Evolutionary conservation across 2,888 invertebrate genomes (phyloP).

Genomic region (Hydraecia micacea): DNA sequence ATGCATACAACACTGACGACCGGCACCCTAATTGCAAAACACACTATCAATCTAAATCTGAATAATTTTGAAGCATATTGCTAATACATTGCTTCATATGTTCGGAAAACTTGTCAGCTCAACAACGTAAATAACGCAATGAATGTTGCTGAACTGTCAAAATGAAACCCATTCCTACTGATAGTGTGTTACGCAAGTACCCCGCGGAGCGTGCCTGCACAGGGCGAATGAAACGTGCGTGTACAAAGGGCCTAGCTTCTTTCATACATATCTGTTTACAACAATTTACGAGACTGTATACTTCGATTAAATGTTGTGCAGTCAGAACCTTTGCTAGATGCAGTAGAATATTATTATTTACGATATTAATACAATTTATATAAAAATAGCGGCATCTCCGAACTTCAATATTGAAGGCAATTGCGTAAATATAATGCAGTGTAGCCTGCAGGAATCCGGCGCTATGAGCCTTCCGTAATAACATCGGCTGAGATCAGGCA

Average conservation of each 20-base stretch:
- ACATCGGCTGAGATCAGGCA: background rate
- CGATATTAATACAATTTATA: background rate
- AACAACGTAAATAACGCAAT: too few species aligned
- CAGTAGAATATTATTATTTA: background rate
- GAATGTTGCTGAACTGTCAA: too few species aligned
- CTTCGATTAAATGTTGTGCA: background rate
- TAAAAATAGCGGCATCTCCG: background rate
- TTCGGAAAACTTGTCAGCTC: too few species aligned
- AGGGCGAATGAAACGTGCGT: too few species aligned
- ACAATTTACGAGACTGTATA: background rate
- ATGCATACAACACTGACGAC: too few species aligned
- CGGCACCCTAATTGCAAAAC: too few species aligned
- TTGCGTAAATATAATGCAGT: background rate
- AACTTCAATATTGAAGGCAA: background rate
- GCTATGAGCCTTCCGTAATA: slow-evolving; percentile 4
- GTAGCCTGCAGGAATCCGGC: background rate
- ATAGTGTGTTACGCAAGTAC: too few species aligned
- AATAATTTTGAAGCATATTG: too few species aligned
- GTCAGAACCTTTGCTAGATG: background rate
- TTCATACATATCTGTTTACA: background rate
- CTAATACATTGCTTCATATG: too few species aligned
- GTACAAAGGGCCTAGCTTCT: background rate
- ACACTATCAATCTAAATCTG: too few species aligned
- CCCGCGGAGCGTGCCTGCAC: too few species aligned
- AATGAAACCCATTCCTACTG: too few species aligned